phyloP scores from a whole-genome alignment of 92 coral and sea anemone species.

The Metridium senile region DNA sequence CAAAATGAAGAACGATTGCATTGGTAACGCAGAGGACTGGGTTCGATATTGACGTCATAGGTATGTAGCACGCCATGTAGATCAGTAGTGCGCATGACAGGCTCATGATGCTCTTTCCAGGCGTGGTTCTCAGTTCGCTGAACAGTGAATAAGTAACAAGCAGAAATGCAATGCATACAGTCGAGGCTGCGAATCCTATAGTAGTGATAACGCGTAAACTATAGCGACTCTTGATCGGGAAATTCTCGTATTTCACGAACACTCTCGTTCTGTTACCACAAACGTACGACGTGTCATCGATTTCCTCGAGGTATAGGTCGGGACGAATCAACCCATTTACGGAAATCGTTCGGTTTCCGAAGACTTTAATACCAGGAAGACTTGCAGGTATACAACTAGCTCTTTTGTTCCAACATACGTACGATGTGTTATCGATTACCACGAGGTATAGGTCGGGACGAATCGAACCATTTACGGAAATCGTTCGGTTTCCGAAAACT shows the following conservation, averaged over 20 bases:
- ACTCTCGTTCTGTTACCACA: neutral
- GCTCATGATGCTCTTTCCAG: conserved; percentile 66
- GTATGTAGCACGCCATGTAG: conserved; percentile 45
- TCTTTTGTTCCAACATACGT: conserved; percentile 16
- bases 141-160: conserved; percentile 35
- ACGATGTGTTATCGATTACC: conserved; percentile 29
- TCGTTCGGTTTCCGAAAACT: conserved; percentile 5
- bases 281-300: conserved; percentile 5
- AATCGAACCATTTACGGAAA: conserved; percentile 10
- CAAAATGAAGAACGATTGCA: conserved; percentile 54
- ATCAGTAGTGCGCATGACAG: conserved; percentile 50
- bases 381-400: neutral
- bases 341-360: neutral
- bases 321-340: neutral
- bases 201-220: conserved; percentile 21
- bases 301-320: neutral
- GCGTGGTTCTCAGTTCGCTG: conserved; percentile 57
- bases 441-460: conserved; percentile 6
- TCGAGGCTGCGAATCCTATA: conserved; percentile 48
- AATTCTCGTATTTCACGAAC: neutral
- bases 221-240: neutral
- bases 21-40: conserved; percentile 47
- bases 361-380: neutral
- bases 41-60: conserved; percentile 36
- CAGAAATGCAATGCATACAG: conserved; percentile 40